Conservation (phyloP, 2,888 invertebrate species). For the Petrolisthes manimaculis region DNA sequence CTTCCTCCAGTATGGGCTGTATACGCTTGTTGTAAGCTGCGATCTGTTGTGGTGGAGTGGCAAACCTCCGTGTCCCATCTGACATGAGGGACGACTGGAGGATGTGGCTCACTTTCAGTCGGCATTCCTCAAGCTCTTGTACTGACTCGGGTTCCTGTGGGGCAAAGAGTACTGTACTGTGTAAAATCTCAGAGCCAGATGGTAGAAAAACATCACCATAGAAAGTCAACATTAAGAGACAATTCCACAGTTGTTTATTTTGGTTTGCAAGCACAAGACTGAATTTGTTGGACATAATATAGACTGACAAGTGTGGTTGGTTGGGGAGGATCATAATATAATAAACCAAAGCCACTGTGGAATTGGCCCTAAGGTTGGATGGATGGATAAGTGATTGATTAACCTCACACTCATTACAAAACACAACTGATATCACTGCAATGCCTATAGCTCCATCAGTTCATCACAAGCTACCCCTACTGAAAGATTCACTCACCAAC, state of each 20-base stretch:
- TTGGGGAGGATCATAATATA: no score
- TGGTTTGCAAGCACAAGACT: no score
- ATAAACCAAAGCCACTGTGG: no score
- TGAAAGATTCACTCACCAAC: conserved; percentile 46
- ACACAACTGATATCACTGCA: no score
- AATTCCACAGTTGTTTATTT: no score
- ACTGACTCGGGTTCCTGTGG: conserved; percentile 77
- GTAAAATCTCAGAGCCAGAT: neutral
- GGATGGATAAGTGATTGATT: no score
- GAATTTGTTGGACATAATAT: no score
- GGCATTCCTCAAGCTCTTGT: conserved; percentile 85
- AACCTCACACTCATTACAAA: no score
- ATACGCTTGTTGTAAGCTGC: conserved; percentile 88
- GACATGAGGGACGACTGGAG: conserved; percentile 88
- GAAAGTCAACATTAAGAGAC: neutral
- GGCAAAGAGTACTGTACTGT: neutral
- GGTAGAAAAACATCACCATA: neutral
- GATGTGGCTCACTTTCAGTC: conserved; percentile 85
- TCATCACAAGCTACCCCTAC: no score
- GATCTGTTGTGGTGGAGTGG: conserved; percentile 90
- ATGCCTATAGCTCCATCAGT: no score
- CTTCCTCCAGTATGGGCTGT: conserved; percentile 77
- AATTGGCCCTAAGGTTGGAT: no score
- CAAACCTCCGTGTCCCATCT: conserved; percentile 80
- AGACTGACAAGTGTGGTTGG: no score